Base-by-base conservation (phyloP, 2,888 invertebrate species). In the Barypeithes pellucidus region DNA sequence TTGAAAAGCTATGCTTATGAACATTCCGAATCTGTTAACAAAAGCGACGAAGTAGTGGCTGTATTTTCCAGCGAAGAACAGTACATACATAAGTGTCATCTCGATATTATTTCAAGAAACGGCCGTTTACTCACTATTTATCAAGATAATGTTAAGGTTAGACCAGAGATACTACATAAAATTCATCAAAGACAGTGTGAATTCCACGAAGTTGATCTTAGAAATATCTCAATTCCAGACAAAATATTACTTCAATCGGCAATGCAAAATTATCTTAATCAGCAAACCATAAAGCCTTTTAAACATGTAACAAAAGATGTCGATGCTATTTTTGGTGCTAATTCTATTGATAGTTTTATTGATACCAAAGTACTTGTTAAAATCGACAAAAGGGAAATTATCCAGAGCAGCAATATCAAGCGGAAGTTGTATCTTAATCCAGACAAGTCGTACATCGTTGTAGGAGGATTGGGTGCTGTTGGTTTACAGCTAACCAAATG, bases 371-470 rank as follows among this genome's bases (percentile, higher is more conserved):
- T 50, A 24, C 50, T 50, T 12, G n/a, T 50, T 12, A 50, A 9
- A 50, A 24, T 50, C n/a, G 20, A 50, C 5, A 22, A n/a, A 50
- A 50, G 22, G n/a, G 50, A 50, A 50, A 50, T 50, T 12, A 22
- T 24, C 11, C 24, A 24, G 7, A 50, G n/a, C 12, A 50, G n/a
- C n/a, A 50, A 5, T 14, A 33, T 65, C 12, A 39, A 36, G 18
- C 33, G 65, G 22, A 65, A 39, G 14, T 24, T 65, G 9, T 33
- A 52, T n/a, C 14, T 65, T 4, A 29, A 65, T 65, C 12, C 65
- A 14, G 14, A 52, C 9, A 65, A 65, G n/a, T 65, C 65, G 5
- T 65, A 65, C 52, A 39, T 65, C 9, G n/a, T 65, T 20, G 65
- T 65, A 0, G 65, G 65, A 1, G 65, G 65, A 3, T 39, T 65